A percentile compares a stretch with the other conserved stretches of the same genome.
Conservation (phyloP, 2,888 invertebrate genomes). For the Salticus scenicus region DNA sequence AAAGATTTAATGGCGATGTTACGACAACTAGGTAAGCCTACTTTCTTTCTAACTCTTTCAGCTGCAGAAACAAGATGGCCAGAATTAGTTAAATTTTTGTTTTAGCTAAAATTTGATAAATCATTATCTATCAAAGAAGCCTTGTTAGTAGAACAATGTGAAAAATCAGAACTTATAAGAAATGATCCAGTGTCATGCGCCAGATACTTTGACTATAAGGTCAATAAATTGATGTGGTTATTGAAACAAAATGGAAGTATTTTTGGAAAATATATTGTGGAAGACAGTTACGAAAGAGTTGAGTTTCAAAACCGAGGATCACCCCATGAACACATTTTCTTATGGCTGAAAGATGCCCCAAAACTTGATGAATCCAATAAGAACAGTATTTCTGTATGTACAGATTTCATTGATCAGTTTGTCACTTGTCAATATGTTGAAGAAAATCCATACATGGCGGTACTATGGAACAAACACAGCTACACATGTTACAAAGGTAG, state of each 20-base stretch:
- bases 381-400: background rate
- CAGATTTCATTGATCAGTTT: background rate
- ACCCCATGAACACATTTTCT: background rate
- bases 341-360: background rate
- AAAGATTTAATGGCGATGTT: background rate
- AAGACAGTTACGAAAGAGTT: background rate
- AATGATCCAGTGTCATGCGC: conserved; percentile 14
- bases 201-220: background rate
- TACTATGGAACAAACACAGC: background rate
- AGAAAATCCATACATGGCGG: background rate
- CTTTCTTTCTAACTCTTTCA: background rate
- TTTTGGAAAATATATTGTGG: background rate
- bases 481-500: background rate
- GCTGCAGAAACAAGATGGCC: background rate
- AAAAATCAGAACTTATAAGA: background rate
- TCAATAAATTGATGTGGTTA: background rate
- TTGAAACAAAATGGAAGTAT: background rate
- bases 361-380: background rate
- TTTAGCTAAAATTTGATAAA: background rate
- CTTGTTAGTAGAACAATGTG: background rate
- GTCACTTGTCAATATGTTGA: background rate
- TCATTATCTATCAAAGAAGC: background rate
- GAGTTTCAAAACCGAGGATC: background rate
- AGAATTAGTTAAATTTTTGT: background rate
- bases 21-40: background rate